These are phyloP conservation scores for Mystacornis crossleyi DNA, from an alignment of 2,113 vertebrate genomes.

Conservation along the genomic window DNA sequence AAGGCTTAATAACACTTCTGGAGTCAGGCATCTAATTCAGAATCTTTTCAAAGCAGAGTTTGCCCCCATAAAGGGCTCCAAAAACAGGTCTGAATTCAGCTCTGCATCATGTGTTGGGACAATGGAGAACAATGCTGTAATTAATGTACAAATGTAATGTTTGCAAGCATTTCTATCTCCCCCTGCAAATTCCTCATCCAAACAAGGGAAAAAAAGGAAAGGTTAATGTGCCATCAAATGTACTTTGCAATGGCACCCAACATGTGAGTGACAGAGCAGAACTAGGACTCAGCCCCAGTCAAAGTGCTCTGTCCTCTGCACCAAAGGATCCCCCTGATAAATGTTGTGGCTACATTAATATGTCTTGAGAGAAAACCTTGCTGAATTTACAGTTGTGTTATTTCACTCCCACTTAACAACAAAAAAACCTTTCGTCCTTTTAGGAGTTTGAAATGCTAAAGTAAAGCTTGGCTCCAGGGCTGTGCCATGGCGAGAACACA, in stretches of 20 bases:
- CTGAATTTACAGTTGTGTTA: background rate
- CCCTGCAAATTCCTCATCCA: background rate
- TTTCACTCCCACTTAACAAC: background rate
- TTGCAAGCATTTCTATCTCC: background rate
- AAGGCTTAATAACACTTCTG: background rate
- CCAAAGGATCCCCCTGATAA: background rate
- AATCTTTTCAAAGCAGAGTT: background rate
- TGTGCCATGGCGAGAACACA: background rate
- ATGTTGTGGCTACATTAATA: background rate
- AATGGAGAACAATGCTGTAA: background rate
- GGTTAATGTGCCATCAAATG: background rate
- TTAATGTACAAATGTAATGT: background rate
- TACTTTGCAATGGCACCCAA: background rate
- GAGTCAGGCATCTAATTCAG: background rate
- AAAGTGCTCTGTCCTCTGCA: background rate
- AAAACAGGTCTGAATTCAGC: background rate
- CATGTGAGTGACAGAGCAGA: background rate
- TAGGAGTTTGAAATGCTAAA: background rate
- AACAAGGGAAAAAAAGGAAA: background rate
- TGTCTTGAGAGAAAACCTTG: background rate
- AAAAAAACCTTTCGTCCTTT: background rate
- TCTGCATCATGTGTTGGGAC: background rate
- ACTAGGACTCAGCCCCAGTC: background rate
- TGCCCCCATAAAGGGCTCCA: background rate
- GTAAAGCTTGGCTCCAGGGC: background rate